Evolutionary conservation across 2,797 vertebrate species (phyloP).

Genomic region (Scolopax bukidnonensis): DNA sequence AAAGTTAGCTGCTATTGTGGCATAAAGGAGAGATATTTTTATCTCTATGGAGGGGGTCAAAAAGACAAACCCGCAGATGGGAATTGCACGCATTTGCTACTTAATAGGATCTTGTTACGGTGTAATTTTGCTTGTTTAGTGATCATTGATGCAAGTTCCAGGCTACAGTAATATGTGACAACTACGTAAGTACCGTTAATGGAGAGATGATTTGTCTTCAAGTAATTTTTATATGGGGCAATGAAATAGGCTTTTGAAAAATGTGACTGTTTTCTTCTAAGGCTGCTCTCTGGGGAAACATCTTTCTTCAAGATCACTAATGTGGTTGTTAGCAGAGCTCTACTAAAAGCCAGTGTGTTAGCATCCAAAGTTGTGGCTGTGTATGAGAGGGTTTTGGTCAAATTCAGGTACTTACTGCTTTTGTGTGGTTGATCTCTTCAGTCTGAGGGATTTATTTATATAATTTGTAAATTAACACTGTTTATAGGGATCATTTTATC

Average conservation of each 20-base stretch:
- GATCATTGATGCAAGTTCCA: not conserved
- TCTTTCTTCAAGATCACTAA: not conserved
- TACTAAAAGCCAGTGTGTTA: not conserved
- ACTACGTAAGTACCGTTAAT: not conserved
- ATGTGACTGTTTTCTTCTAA: not conserved
- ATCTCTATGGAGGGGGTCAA: rapidly evolving
- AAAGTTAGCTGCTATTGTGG: not conserved
- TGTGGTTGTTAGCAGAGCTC: not conserved
- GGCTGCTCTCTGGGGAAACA: not conserved
- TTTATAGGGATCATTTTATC: not conserved
- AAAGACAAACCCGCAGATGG: not conserved
- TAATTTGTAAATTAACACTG: not conserved
- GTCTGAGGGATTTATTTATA: not conserved
- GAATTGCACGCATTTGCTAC: not conserved
- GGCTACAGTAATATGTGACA: not conserved
- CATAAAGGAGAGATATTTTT: not conserved
- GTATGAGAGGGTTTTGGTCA: not conserved
- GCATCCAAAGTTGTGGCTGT: not conserved
- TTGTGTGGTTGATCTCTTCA: not conserved
- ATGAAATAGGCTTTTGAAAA: not conserved
- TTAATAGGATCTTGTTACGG: not conserved
- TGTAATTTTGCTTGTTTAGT: not conserved
- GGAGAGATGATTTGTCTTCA: not conserved
- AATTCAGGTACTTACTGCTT: not conserved
- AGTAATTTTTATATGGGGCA: not conserved